These are phyloP conservation scores for Onychomys leucogaster DNA, from an alignment of 2,797 vertebrate species.

Conservation along the genomic window DNA sequence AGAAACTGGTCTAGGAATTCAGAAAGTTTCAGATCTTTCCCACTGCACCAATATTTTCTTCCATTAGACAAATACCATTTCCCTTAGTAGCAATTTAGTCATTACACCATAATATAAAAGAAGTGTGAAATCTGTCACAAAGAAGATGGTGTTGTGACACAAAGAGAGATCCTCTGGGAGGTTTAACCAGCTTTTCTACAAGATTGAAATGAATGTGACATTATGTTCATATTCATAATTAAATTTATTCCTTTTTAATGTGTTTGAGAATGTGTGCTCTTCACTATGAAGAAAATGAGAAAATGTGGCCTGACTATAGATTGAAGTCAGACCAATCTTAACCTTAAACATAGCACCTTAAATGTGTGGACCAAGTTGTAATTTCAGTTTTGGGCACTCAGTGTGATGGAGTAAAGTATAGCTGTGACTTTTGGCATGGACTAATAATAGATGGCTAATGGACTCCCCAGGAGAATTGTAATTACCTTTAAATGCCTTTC, in stretches of 20 bases:
- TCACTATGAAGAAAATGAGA: constrained; percentile 37
- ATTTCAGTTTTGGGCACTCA: constrained; percentile 17
- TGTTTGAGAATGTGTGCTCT: not conserved
- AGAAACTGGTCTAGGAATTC: constrained; percentile 68
- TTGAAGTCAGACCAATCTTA: constrained; percentile 29
- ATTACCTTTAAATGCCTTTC: constrained; percentile 45
- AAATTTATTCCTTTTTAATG: constrained; percentile 78
- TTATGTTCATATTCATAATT: constrained; percentile 82
- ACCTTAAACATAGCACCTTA: constrained; percentile 34
- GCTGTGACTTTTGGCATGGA: constrained; percentile 18
- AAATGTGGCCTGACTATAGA: constrained; percentile 51
- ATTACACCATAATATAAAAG: constrained; percentile 84
- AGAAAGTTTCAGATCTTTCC: constrained; percentile 71
- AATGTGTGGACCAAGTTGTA: constrained; percentile 19
- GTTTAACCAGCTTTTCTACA: constrained; percentile 84
- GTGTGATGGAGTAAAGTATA: not conserved
- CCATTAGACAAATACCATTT: constrained; percentile 81
- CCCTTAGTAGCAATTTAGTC: constrained; percentile 85
- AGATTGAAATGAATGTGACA: constrained; percentile 86
- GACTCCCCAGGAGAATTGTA: not conserved
- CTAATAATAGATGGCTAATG: constrained; percentile 31
- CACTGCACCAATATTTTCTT: constrained; percentile 66
- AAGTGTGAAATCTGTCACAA: constrained; percentile 86
- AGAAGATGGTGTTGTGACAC: constrained; percentile 86
- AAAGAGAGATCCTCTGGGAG: constrained; percentile 84